Conservation (phyloP, 2,113 vertebrate genomes). For the Rhinoptilus africanus region DNA sequence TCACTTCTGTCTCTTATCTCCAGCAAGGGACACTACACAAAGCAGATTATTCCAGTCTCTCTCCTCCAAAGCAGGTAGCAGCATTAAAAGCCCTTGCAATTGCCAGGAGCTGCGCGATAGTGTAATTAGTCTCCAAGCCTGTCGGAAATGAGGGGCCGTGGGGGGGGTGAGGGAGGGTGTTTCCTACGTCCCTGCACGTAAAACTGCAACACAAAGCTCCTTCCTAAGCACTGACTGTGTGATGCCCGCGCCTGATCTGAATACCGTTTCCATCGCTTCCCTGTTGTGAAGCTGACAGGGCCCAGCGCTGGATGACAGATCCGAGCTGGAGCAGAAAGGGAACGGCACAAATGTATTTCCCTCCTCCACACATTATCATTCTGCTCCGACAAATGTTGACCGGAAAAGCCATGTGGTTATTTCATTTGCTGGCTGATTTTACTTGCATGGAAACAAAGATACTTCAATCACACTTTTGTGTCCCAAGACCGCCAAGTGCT, state of each 20-base stretch:
- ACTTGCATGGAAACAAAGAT: neutral
- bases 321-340: neutral
- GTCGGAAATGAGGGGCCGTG: neutral
- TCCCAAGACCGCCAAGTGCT: neutral
- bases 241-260: rapidly evolving
- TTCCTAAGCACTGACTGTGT: neutral
- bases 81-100: neutral
- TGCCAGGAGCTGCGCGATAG: neutral
- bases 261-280: neutral
- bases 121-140: neutral
- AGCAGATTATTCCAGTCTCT: neutral
- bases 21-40: neutral
- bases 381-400: neutral
- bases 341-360: rapidly evolving
- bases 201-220: neutral
- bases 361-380: neutral
- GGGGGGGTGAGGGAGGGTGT: neutral
- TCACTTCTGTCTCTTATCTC: neutral
- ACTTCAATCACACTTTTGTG: neutral
- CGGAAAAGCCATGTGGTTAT: neutral
- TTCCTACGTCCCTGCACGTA: neutral
- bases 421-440: constrained; percentile 7
- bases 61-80: neutral
- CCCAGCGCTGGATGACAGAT: neutral
- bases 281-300: neutral